phyloP scores from a whole-genome alignment of 2,113 vertebrate genomes.

The Numida meleagris region DNA sequence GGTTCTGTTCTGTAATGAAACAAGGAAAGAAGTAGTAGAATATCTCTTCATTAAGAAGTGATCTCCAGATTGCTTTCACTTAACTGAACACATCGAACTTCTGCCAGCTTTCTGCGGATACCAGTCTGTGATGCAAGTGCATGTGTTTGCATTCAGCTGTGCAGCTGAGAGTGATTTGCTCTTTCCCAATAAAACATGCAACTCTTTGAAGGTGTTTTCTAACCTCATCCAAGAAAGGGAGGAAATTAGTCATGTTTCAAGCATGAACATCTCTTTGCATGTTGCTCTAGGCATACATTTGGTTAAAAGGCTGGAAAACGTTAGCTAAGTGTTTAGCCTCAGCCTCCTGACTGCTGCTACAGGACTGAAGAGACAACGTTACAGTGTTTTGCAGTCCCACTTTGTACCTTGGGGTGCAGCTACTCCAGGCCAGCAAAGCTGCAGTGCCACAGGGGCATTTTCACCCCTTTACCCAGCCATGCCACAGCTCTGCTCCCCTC shows the following conservation, averaged over 20 bases:
- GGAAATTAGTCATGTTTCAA: not conserved
- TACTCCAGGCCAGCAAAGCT: accelerated
- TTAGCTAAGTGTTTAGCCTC: not conserved
- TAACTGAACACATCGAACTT: not conserved
- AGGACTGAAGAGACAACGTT: not conserved
- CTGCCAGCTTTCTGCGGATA: not conserved
- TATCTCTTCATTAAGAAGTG: not conserved
- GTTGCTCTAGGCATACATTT: not conserved
- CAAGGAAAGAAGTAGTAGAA: not conserved
- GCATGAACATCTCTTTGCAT: not conserved
- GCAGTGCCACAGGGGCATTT: too few relatives aligned
- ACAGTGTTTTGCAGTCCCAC: accelerated
- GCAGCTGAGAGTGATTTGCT: accelerated
- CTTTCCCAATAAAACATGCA: not conserved
- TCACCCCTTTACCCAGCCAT: not conserved
- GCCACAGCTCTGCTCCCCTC: not conserved
- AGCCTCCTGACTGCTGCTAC: accelerated
- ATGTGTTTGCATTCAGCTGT: not conserved
- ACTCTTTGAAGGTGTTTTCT: not conserved
- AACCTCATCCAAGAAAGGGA: not conserved
- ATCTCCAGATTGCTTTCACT: not conserved
- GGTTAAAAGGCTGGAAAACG: not conserved
- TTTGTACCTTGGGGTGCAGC: not conserved
- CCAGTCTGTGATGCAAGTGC: accelerated
- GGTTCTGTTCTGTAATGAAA: not conserved